Conservation (phyloP, 2,797 vertebrate species). For the Chloroceryle amazona region DNA sequence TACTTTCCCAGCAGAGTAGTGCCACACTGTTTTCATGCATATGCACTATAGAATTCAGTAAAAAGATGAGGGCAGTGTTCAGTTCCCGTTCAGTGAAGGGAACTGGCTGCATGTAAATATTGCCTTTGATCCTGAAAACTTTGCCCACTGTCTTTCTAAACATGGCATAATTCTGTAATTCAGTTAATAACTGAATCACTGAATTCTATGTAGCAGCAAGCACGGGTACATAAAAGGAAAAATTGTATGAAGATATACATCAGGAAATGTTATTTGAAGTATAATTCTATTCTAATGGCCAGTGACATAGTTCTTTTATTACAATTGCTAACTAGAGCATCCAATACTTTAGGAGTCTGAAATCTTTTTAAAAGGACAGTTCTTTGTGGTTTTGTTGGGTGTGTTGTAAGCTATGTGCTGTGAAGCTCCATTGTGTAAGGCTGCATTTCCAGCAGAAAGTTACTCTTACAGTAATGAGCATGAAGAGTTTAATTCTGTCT, state of each 20-base stretch:
- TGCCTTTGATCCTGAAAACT: not conserved
- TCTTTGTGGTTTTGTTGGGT: not conserved
- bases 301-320: not conserved
- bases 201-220: not conserved
- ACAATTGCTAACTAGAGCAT: not conserved
- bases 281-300: not conserved
- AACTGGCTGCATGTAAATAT: not conserved
- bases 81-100: not conserved
- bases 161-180: not conserved
- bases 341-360: not conserved
- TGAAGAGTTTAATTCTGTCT: not conserved
- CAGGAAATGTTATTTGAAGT: not conserved
- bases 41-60: not conserved
- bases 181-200: not conserved
- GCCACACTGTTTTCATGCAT: not conserved
- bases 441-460: not conserved
- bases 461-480: not conserved
- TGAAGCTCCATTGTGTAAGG: not conserved
- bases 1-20: not conserved
- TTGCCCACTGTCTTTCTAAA: not conserved
- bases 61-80: not conserved
- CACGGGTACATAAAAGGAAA: not conserved
- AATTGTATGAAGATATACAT: not conserved
- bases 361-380: not conserved
- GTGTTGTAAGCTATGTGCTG: not conserved